These are phyloP conservation scores for Montipora foliosa DNA, from an alignment of 64 coral and sea anemone genomes.

Conservation along the genomic window DNA sequence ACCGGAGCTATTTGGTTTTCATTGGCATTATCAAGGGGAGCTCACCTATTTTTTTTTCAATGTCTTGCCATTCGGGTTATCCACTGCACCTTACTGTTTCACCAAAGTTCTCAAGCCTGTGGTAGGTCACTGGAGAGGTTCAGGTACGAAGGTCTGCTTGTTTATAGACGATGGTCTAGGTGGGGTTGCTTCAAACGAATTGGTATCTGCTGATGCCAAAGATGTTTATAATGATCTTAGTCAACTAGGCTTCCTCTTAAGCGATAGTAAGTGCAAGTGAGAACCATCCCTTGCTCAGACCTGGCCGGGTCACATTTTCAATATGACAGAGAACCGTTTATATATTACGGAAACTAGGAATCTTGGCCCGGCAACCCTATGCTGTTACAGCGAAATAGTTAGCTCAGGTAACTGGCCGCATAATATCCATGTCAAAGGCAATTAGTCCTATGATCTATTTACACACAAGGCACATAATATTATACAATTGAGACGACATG, in stretches of 20 bases:
- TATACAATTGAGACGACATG: slow-evolving; percentile 24
- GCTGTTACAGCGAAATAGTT: neutral
- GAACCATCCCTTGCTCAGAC: neutral
- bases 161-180: neutral
- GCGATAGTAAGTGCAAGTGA: neutral
- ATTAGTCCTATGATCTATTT: slow-evolving; percentile 20
- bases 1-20: too few species aligned
- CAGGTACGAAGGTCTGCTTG: neutral
- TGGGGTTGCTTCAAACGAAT: neutral
- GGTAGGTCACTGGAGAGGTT: neutral
- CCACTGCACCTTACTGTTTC: slow-evolving; percentile 11
- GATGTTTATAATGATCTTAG: neutral
- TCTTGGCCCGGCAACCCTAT: slow-evolving; percentile 2
- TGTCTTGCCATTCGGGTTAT: neutral
- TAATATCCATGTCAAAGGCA: slow-evolving; percentile 46
- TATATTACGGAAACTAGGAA: neutral
- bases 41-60: too few species aligned
- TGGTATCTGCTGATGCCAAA: neutral
- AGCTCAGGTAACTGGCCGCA: slow-evolving; percentile 29
- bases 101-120: slow-evolving; percentile 26
- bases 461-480: slow-evolving; percentile 45
- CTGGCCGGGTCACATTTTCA: neutral
- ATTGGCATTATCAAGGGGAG: too few species aligned
- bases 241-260: neutral
- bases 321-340: slow-evolving; percentile 9